These are phyloP conservation scores for Zapornia atra DNA, from an alignment of 2,113 vertebrate genomes.

Conservation along the genomic window DNA sequence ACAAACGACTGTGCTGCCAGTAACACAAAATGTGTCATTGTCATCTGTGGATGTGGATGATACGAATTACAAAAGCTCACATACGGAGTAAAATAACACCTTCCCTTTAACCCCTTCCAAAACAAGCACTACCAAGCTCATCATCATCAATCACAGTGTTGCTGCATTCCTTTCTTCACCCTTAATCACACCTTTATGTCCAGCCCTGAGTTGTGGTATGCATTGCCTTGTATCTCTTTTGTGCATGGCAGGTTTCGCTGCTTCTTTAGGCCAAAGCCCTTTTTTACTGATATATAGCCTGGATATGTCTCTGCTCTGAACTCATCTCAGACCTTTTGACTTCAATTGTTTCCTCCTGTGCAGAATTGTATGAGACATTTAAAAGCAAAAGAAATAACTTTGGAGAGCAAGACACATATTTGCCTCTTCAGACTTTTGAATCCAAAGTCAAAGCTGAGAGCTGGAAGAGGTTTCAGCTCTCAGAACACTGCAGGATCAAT, in stretches of 20 bases:
- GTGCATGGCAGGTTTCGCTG: background rate
- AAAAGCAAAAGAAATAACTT: background rate
- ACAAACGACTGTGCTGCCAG: constrained; percentile 29
- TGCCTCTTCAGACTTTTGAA: background rate
- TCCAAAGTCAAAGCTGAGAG: background rate
- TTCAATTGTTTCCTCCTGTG: background rate
- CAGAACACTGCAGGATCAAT: background rate
- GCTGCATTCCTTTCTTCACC: background rate
- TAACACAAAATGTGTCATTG: background rate
- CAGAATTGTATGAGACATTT: background rate
- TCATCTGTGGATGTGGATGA: constrained; percentile 26
- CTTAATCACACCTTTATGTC: constrained; percentile 12
- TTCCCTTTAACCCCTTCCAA: constrained; percentile 33
- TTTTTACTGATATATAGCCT: background rate
- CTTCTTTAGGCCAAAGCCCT: background rate
- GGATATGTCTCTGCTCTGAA: background rate
- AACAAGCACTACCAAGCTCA: constrained; percentile 1
- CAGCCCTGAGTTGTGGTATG: background rate
- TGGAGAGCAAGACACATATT: background rate
- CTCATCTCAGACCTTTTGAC: background rate
- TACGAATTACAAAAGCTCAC: constrained; percentile 47
- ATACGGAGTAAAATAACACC: constrained; percentile 1
- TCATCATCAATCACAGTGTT: background rate
- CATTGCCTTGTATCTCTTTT: background rate
- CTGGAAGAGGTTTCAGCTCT: background rate